Percentiles rank a stretch among this genome's conserved stretches.
Conservation (phyloP, 1,140 invertebrate species). For the Drosophila persimilis region DNA sequence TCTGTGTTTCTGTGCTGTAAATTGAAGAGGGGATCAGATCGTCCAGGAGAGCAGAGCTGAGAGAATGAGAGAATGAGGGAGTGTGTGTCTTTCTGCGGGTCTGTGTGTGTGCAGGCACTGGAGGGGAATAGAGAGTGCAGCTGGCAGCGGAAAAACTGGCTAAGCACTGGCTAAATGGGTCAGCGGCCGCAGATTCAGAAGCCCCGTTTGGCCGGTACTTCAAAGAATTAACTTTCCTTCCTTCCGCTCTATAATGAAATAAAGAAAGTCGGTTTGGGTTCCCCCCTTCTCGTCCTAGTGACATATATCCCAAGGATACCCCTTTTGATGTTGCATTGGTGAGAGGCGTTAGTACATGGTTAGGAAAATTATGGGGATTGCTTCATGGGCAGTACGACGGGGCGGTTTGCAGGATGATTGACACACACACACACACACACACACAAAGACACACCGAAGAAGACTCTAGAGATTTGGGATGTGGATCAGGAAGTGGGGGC, state of each 20-base stretch:
- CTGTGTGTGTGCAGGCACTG: neutral
- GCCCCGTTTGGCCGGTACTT: neutral
- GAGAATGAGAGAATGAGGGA: neutral
- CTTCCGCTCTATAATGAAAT: no score
- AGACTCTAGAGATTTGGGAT: neutral
- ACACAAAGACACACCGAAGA: conserved; percentile 6
- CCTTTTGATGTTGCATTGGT: no score
- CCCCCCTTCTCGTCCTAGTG: no score
- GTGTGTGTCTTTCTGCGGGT: no score
- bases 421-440: no score
- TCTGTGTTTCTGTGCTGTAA: conserved; percentile 39
- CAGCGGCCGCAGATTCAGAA: neutral
- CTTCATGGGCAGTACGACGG: no score
- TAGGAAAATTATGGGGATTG: no score
- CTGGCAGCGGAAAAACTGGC: conserved; percentile 1
- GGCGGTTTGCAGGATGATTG: no score
- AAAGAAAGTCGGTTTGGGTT: no score
- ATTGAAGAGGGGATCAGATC: conserved; percentile 14
- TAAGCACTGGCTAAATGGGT: conserved; percentile 10
- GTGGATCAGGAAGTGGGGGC: conserved; percentile 3
- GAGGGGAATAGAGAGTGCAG: conserved; percentile 14
- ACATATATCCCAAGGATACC: no score
- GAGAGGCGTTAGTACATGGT: no score
- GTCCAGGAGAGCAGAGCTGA: conserved; percentile 21
- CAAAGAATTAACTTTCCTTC: no score